Evolutionary conservation across 2,113 vertebrate species (phyloP), one percentile per base, ranked within the genome.

Genomic region (Pontoporia blainvillei): DNA sequence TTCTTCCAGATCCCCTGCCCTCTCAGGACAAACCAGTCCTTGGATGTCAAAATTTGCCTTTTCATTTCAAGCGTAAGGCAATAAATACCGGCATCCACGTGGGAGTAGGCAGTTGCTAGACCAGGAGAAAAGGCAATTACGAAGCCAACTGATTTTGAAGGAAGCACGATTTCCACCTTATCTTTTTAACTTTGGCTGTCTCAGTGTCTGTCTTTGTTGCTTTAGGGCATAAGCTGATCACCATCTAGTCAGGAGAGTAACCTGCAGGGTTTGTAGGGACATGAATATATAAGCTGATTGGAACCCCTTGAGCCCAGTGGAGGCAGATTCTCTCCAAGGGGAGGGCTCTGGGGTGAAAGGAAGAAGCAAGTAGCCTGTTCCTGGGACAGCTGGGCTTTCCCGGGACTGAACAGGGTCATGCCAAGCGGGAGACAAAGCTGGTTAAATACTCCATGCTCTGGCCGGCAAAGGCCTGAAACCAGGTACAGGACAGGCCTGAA

Each of bases 61-160:
- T 95, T 98, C 97, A 93, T 97, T 97, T 97, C 96, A 97, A 69
- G 84, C 91, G 84, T 90, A 87, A 97, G 98, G 98, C 98, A 98
- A 98, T 98, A 98, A 98, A 81, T 94, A 96, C 92, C 96, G 92
- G 84, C 96, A 97, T 82, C 81, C 87, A 83, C 17, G 27, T 79
- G 3, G 90, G 92, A 94, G 39, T 57, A 57, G 57, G 69, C 34
- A 52, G 41, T 88, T 88, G 75, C 85, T 64, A 49, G 79, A 36
- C 20, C 34, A 67, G 59, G 75, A 81, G 34, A 83, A 81, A 59
- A 83, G 76, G 61, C 59, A 54, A 49, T 66, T 83, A 73, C 34
- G 12, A 90, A 61, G 61, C 90, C 59, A 93, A 41, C 39, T 75
- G 59, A 75, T 87, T 88, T 73, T 59, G 69, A 75, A 89, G 76